A percentile compares a stretch with the other conserved stretches of the same genome.
Conservation (phyloP, 2,113 vertebrate species). For the Kobus ellipsiprymnus region DNA sequence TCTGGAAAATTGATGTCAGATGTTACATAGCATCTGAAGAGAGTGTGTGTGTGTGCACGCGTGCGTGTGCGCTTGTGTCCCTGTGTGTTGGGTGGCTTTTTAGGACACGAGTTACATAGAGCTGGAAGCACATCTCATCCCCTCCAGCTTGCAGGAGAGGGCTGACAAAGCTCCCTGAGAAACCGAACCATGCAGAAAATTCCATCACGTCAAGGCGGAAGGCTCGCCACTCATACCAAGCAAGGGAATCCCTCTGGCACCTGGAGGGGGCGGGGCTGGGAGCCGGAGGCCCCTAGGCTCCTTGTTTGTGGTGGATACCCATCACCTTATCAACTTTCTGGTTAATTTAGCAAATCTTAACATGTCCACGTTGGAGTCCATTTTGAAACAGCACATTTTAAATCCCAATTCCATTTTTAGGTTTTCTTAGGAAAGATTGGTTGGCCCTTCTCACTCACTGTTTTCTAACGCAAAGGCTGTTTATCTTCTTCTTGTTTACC, state of each 20-base stretch:
- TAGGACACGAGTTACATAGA: not conserved
- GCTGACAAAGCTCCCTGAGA: not conserved
- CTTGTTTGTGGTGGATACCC: slow-evolving; percentile 15
- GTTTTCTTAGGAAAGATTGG: slow-evolving; percentile 20
- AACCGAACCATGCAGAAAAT: accelerated
- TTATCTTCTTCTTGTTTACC: not conserved
- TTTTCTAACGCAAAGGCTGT: slow-evolving; percentile 17
- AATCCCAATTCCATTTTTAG: slow-evolving; percentile 48
- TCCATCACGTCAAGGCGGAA: too few species aligned
- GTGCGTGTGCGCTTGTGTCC: accelerated
- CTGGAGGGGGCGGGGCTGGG: not conserved
- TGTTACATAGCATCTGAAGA: not conserved
- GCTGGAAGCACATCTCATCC: not conserved
- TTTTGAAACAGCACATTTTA: slow-evolving; percentile 46
- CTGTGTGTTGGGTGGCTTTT: not conserved
- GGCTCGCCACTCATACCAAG: too few species aligned
- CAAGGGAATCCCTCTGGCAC: not conserved
- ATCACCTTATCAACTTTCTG: slow-evolving; percentile 51
- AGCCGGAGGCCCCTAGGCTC: not conserved
- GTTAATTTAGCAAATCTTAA: slow-evolving; percentile 66
- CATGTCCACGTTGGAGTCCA: slow-evolving; percentile 61
- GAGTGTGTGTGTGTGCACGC: accelerated
- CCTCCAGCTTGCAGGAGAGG: not conserved
- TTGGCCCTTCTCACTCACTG: not conserved
- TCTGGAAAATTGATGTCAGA: not conserved